phyloP scores from a whole-genome alignment of 2,113 vertebrate genomes.

The Pandion haliaetus region DNA sequence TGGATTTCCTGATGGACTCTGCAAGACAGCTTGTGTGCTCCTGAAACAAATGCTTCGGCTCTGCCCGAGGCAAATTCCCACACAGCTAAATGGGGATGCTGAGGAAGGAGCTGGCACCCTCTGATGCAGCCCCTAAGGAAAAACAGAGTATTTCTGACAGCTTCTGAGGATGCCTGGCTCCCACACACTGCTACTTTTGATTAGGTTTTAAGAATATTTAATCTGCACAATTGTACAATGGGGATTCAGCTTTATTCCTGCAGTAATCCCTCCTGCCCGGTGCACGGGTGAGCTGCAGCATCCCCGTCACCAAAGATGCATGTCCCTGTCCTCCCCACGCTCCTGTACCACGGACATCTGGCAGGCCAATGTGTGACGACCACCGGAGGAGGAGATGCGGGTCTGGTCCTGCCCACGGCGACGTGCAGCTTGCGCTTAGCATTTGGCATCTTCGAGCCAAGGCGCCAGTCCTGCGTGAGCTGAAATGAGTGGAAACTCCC shows the following conservation, averaged over 20 bases:
- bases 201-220: not conserved
- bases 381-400: not conserved
- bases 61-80: not conserved
- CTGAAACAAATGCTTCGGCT: not conserved
- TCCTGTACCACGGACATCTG: not conserved
- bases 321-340: not conserved
- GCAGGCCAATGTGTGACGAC: accelerated
- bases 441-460: accelerated
- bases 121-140: not conserved
- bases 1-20: not conserved
- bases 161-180: constrained; percentile 10
- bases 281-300: accelerated
- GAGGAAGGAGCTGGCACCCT: constrained; percentile 12
- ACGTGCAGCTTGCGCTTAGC: accelerated
- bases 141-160: not conserved
- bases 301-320: accelerated
- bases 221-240: not conserved
- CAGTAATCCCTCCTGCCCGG: not conserved
- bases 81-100: not conserved
- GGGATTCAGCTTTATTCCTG: not conserved
- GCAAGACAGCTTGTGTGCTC: accelerated
- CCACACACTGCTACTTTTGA: not conserved
- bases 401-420: accelerated
- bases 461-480: not conserved
- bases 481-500: not conserved